A percentile compares a stretch with the other conserved stretches of the same genome.
Conservation (phyloP, 2,797 vertebrate genomes). For the Sebastes wilsoni region DNA sequence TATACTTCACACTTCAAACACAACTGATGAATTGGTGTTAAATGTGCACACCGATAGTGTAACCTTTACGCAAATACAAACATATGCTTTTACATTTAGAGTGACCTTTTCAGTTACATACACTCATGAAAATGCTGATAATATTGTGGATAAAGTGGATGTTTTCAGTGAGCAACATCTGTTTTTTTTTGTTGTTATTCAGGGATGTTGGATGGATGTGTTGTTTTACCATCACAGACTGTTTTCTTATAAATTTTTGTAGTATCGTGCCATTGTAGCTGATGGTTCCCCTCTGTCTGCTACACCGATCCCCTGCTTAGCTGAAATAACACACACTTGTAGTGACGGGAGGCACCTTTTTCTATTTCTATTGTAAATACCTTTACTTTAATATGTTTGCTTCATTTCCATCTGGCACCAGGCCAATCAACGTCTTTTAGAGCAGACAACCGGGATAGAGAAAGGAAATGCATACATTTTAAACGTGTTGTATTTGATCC, state of each 20-base stretch:
- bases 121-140: not conserved
- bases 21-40: not conserved
- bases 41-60: not conserved
- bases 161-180: not conserved
- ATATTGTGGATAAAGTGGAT: not conserved
- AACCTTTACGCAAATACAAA: not conserved
- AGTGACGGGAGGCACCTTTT: not conserved
- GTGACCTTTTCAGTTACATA: conserved; percentile 10
- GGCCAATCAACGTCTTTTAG: not conserved
- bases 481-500: not conserved
- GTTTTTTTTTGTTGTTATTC: not conserved
- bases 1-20: not conserved
- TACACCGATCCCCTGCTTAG: not conserved
- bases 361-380: not conserved
- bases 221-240: not conserved
- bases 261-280: not conserved
- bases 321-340: not conserved
- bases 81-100: not conserved
- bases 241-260: not conserved
- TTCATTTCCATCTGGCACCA: not conserved
- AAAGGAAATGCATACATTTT: not conserved
- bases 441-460: not conserved
- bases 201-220: not conserved
- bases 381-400: not conserved
- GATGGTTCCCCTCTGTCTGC: not conserved